phyloP scores from a whole-genome alignment of 2,113 vertebrate genomes.

The Leptocoma aspasia region DNA sequence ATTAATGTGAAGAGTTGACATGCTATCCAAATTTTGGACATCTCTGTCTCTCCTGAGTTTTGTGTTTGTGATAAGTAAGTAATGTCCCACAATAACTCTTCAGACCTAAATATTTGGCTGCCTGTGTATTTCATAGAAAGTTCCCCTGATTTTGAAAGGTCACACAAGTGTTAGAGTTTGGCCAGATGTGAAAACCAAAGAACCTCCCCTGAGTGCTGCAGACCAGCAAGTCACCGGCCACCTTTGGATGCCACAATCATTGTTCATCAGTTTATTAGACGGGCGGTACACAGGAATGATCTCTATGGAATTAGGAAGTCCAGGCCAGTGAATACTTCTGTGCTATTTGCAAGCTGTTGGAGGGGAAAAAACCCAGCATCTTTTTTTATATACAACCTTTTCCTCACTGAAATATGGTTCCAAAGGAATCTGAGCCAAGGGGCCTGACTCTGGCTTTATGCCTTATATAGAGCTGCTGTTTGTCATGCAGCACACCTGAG shows the following conservation, averaged over 20 bases:
- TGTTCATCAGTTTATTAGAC: neutral
- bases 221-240: neutral
- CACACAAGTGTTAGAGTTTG: slow-evolving; percentile 12
- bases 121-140: neutral
- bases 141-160: slow-evolving; percentile 1
- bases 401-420: neutral
- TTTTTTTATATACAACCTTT: neutral
- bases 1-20: neutral
- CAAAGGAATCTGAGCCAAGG: neutral
- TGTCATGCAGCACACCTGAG: neutral
- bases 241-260: neutral
- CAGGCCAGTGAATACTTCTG: neutral
- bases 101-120: slow-evolving; percentile 28
- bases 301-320: neutral
- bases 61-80: slow-evolving; percentile 17
- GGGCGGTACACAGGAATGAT: neutral
- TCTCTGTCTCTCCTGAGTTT: neutral
- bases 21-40: neutral
- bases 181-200: slow-evolving; percentile 6
- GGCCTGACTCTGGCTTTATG: neutral
- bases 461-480: neutral
- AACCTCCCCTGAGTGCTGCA: neutral
- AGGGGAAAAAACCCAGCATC: neutral
- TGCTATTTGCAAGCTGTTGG: neutral
- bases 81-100: neutral